Base-by-base conservation (phyloP, 2,797 vertebrate species). In the Acanthurus tractus region DNA sequence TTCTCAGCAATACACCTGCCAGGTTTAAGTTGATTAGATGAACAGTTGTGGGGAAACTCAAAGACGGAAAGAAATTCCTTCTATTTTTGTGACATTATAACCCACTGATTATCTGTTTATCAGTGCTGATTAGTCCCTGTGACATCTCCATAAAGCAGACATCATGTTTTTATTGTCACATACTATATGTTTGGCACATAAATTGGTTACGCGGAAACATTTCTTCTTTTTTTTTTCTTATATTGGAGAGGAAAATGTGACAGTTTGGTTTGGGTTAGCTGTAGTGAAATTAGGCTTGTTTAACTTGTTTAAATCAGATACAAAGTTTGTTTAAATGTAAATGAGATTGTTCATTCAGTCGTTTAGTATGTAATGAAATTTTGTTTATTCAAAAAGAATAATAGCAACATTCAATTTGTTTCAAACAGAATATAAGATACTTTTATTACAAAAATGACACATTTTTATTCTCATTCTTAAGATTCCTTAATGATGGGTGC, bases 291-390 rank as follows among this genome's bases (percentile, higher is more conserved):
- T 36, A 73, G 74, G 83, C 70, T 58, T 64, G 74, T 40, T 40
- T 11, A 75, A 83, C 86, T 90, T 84, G 88, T n/a, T 80, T 53
- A 76, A 86, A 83, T 87, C 83, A 82, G 70, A 77, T 62, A 85
- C 81, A 89, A 86, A 75, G 23, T 90, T 88, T 78, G 83, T 85
- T 77, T 88, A 72, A 87, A 88, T 90, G 84, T 88, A 88, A 92
- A 93, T 89, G 49, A 79, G 81, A 85, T 85, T 89, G 79, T 91
- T 91, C 84, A 75, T 75, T 87, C 76, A 61, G 13, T 57, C 75
- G 63, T 79, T 77, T 55, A 70, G 20, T 63, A 46, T 77, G 11
- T 49, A 76, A 79, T 74, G 34, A 52, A 29, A 64, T 65, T 53
- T 73, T 48, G 17, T 4, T 0, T 18, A n/a, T 74, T 44, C 48